These are phyloP conservation scores for Epistrophe eligans DNA, from an alignment of 2,888 invertebrate species.

Conservation along the genomic window DNA sequence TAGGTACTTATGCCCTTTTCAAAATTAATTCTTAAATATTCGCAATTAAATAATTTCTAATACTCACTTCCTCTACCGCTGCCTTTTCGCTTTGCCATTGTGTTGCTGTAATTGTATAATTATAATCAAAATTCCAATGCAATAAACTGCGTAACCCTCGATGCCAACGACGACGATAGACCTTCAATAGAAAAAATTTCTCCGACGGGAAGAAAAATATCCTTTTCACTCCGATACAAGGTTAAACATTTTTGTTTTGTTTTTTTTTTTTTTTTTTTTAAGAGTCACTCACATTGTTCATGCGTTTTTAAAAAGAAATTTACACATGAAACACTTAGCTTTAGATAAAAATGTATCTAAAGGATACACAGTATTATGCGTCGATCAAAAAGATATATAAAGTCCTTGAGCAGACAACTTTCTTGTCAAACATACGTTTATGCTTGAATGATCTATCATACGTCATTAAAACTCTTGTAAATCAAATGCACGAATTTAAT, in stretches of 20 bases:
- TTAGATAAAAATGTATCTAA: constrained; percentile 30
- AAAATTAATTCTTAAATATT: too few relatives aligned
- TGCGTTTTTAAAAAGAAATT: background rate
- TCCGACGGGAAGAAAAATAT: constrained; percentile 6
- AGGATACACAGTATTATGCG: constrained; percentile 26
- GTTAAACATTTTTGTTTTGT: constrained; percentile 44
- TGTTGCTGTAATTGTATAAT: constrained; percentile 38
- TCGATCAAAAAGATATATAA: constrained; percentile 1
- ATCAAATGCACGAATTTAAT: constrained; percentile 30
- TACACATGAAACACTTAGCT: constrained; percentile 14
- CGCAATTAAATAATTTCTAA: background rate
- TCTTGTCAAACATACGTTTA: constrained; percentile 46
- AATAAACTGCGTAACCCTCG: constrained; percentile 19
- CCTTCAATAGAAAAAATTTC: constrained; percentile 37
- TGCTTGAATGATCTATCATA: constrained; percentile 43
- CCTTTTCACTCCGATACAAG: constrained; percentile 30
- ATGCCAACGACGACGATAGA: constrained; percentile 6
- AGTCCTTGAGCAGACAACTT: constrained; percentile 31
- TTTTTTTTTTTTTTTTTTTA: background rate
- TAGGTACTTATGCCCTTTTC: too few relatives aligned
- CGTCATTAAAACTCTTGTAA: constrained; percentile 49
- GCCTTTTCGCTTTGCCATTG: constrained; percentile 70
- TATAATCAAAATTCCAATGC: constrained; percentile 54
- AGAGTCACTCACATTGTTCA: constrained; percentile 29
- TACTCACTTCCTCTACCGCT: constrained; percentile 72